These are phyloP conservation scores for Tiphia femorata DNA, from an alignment of 2,888 invertebrate genomes.

Conservation along the genomic window DNA sequence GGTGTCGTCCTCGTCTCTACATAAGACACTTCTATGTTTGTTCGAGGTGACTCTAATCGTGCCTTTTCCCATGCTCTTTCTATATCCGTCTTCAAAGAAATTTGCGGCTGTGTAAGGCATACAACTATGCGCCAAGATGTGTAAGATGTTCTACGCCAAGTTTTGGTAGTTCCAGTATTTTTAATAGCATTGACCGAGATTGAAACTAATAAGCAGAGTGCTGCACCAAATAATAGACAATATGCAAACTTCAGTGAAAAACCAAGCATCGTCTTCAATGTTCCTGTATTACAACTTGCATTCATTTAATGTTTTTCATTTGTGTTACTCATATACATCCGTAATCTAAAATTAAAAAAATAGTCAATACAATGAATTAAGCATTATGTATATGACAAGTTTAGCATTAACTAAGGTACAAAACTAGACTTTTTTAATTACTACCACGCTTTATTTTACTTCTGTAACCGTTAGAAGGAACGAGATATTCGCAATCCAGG, in stretches of 20 bases:
- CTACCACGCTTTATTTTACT: too few species aligned
- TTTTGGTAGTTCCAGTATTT: constrained; percentile 51
- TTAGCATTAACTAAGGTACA: too few species aligned
- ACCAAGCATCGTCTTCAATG: constrained; percentile 53
- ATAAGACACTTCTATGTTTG: constrained; percentile 62
- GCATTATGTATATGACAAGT: too few species aligned
- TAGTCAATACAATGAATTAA: too few species aligned
- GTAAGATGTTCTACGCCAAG: constrained; percentile 40
- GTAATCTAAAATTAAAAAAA: too few species aligned
- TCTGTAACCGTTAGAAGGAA: too few species aligned
- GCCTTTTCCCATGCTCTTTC: constrained; percentile 65
- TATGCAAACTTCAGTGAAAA: constrained; percentile 45
- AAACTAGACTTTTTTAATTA: too few species aligned
- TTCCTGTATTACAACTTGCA: constrained; percentile 35
- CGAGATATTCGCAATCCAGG: too few species aligned
- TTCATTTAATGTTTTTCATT: too few species aligned
- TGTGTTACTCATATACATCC: too few species aligned
- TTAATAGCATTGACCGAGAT: constrained; percentile 50
- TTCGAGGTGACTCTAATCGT: constrained; percentile 58
- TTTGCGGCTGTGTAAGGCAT: constrained; percentile 60
- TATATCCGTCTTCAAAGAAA: constrained; percentile 55
- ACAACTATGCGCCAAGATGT: constrained; percentile 62
- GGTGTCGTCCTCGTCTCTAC: constrained; percentile 56
- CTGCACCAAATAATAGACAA: constrained; percentile 51
- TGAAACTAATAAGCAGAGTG: constrained; percentile 36